Percentiles rank a stretch among this genome's conserved stretches.
Conservation (phyloP, 2,888 invertebrate species). For the Ctena decussata region DNA sequence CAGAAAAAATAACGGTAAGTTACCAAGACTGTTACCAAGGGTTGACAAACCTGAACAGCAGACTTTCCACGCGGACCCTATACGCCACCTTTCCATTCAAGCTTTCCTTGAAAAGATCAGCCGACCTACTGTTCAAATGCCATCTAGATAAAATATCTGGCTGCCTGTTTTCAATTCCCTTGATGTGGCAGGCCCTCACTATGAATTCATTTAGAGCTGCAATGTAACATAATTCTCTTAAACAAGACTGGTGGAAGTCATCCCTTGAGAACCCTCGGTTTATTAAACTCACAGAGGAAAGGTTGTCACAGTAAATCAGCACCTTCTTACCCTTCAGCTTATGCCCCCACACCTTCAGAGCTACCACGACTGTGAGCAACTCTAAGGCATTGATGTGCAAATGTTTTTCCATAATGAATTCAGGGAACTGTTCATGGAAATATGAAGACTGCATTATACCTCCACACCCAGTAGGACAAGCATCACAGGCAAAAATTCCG, state of each 20-base stretch:
- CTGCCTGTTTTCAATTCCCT: neutral
- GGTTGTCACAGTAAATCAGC: neutral
- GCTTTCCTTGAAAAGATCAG: too few relatives aligned
- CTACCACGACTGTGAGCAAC: too few relatives aligned
- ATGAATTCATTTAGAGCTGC: neutral
- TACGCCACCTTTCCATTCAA: neutral
- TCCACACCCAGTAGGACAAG: neutral
- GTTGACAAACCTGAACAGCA: neutral
- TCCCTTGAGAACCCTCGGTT: neutral
- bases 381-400: neutral
- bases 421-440: conserved; percentile 1
- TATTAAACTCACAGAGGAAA: neutral
- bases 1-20: neutral
- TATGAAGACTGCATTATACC: neutral
- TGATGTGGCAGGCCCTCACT: neutral
- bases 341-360: too few relatives aligned
- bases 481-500: neutral
- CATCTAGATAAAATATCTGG: neutral
- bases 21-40: neutral
- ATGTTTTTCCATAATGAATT: neutral
- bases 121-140: neutral
- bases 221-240: neutral
- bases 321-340: neutral
- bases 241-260: neutral
- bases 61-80: neutral